phyloP scores from a whole-genome alignment of 2,113 vertebrate species.

The Hippocampus barbouri region DNA sequence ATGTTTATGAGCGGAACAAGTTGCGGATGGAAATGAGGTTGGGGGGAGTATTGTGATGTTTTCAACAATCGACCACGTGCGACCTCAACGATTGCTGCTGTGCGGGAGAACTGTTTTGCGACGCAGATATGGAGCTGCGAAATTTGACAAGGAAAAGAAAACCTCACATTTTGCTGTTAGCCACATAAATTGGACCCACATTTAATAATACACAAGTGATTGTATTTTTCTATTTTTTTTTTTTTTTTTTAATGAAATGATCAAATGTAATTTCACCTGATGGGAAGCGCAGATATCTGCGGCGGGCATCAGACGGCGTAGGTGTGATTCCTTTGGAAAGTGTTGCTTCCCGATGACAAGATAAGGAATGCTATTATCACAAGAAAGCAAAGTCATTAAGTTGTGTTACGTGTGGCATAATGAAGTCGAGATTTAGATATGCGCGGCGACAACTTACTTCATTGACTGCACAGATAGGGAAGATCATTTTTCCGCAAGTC shows the following conservation, averaged over 20 bases:
- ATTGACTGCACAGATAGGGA: not conserved
- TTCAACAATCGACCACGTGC: not conserved
- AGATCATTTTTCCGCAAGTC: not conserved
- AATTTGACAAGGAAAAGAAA: not conserved
- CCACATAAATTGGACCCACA: not conserved
- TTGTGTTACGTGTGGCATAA: slow-evolving; percentile 19
- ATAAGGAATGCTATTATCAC: slow-evolving; percentile 5
- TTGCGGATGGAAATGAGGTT: slow-evolving; percentile 1
- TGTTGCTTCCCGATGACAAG: not conserved
- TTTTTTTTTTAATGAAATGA: slow-evolving; percentile 2
- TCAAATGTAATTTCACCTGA: not conserved
- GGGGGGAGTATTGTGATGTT: not conserved
- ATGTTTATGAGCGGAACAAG: not conserved
- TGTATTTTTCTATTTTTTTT: not conserved
- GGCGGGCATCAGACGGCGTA: not conserved
- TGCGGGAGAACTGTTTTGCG: not conserved
- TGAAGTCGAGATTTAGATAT: slow-evolving; percentile 17
- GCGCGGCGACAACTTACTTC: not conserved
- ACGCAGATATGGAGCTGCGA: not conserved
- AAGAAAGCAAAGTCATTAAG: not conserved
- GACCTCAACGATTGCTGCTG: not conserved
- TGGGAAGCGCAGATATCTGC: not conserved
- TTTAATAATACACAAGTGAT: too few species aligned
- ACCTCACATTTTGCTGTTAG: not conserved
- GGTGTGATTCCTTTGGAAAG: slow-evolving; percentile 4